Evolutionary conservation across 2,113 vertebrate genomes (phyloP).

Genomic region (Microcebus murinus): DNA sequence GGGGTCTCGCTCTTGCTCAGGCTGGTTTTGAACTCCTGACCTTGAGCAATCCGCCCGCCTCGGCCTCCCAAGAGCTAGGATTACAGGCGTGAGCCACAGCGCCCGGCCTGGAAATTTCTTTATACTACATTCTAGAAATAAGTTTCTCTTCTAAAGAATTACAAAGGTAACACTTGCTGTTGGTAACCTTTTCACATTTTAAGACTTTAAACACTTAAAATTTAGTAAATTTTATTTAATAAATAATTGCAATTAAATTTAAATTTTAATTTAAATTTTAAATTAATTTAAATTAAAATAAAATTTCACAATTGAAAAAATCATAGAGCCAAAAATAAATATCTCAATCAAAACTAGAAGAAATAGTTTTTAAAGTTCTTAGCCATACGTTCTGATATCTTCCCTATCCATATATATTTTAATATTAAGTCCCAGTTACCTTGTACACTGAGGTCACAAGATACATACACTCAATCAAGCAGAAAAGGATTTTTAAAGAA

Average conservation of each 20-base stretch:
- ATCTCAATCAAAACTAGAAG: not conserved
- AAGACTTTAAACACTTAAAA: not conserved
- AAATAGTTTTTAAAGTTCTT: conserved; percentile 29
- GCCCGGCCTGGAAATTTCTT: conserved; percentile 15
- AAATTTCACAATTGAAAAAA: not conserved
- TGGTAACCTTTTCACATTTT: not conserved
- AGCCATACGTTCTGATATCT: not conserved
- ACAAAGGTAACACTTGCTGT: too few relatives aligned
- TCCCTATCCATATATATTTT: not conserved
- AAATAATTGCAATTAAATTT: too few relatives aligned
- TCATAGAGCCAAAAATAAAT: conserved; percentile 10
- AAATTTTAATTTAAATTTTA: too few relatives aligned
- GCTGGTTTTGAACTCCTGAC: too few relatives aligned
- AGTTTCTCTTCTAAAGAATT: too few relatives aligned
- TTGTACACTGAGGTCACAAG: not conserved
- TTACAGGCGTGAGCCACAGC: too few relatives aligned
- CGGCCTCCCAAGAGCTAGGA: too few relatives aligned
- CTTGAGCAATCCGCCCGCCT: too few relatives aligned
- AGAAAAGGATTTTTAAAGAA: not conserved
- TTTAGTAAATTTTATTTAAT: too few relatives aligned
- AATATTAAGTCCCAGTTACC: conserved; percentile 2
- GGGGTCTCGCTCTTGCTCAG: too few relatives aligned
- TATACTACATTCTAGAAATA: not conserved
- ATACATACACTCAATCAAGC: not conserved
- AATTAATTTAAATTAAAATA: too few relatives aligned